Base-by-base conservation (phyloP, 2,797 vertebrate genomes). In the Darevskia mixta region DNA sequence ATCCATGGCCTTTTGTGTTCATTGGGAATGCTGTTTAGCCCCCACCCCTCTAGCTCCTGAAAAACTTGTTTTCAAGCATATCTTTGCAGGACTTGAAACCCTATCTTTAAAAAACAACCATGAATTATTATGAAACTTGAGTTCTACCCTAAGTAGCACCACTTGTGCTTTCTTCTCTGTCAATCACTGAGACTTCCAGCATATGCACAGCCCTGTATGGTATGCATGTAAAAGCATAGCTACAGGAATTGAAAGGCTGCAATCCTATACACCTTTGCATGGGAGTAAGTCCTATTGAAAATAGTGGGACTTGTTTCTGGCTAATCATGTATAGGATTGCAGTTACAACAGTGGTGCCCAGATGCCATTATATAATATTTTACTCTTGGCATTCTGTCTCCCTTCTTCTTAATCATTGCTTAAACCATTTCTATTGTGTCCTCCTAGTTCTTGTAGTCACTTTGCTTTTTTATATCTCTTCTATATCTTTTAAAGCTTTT, bases 371-470 rank as follows among this genome's bases (percentile, higher is more conserved):
- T 90, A 4, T 80, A 80, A 81, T 87, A 91, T 88, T 82, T 55
- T 93, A 71, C 45, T 89, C 95, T 88, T 95, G 92, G 86, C 86
- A 82, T 92, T 93, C 93, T 96, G 88, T 95, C 90, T 55, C 38
- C n/a, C 86, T 90, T 85, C 45, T 85, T 95, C 88, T 93, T 29
- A 3, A 5, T 92, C 91, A 83, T 92, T 90, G 25, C 93, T 91
- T 83, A 92, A 89, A 71, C 85, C 89, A 87, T 82, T 90, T 86
- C 92, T 91, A 82, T 27, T 95, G 95, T 94, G 95, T 97, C 95
- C 94, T 96, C 88, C 92, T 96, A 94, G 93, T 95, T 94, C 94
- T 95, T 92, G 90, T 78, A 89, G 91, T 94, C 86, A 90, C 95
- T 96, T 92, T 89, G 90, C 92, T 95, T 85, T 94, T 95, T 95